Percentiles rank a stretch among this genome's conserved stretches.
These are phyloP conservation scores for Melangyna quadrimaculata DNA, from an alignment of 2,888 invertebrate species.

Conservation along the genomic window DNA sequence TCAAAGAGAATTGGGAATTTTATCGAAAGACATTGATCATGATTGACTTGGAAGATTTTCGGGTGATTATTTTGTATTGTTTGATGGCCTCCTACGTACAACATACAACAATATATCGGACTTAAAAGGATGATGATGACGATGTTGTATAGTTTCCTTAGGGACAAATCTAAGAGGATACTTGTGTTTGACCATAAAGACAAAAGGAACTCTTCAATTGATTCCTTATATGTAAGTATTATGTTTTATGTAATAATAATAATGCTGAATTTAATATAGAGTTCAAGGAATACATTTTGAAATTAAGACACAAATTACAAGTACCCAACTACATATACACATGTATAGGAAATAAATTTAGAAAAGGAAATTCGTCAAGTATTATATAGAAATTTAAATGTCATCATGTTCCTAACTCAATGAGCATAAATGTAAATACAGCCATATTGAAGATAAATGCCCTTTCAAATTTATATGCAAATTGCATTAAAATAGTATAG, in stretches of 20 bases:
- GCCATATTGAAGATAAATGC: not conserved
- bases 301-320: not conserved
- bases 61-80: constrained; percentile 59
- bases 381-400: not conserved
- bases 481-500: not conserved
- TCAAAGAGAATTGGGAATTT: constrained; percentile 59
- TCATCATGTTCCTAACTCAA: constrained; percentile 2
- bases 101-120: not conserved
- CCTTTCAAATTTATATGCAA: not conserved
- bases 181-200: not conserved
- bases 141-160: constrained; percentile 21
- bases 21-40: constrained; percentile 60
- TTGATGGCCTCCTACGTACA: not conserved
- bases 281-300: not conserved
- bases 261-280: not conserved
- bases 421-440: not conserved
- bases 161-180: constrained; percentile 7
- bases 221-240: constrained; percentile 2
- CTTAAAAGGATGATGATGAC: constrained; percentile 31
- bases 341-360: not conserved
- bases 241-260: not conserved
- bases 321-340: not conserved
- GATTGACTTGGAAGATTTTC: constrained; percentile 60
- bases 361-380: constrained; percentile 11
- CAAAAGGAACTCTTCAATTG: constrained; percentile 18